Evolutionary conservation across 2,888 invertebrate species (phyloP), one percentile per base, ranked within the genome.

Genomic region (Noctuana brunneofusca): DNA sequence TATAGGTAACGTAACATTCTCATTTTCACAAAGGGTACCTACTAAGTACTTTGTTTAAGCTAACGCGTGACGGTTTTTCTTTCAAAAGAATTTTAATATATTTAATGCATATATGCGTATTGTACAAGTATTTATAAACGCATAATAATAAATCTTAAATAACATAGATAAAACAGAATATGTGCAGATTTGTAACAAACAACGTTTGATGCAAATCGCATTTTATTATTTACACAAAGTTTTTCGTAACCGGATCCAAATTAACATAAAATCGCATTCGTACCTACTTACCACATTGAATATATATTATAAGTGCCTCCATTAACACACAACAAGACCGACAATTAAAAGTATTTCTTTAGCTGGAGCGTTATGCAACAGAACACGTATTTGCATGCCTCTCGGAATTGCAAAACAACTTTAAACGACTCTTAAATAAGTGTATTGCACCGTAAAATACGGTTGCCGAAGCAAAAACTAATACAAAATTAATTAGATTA

Each of bases 1-100:
- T n/a, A n/a, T n/a, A n/a, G n/a, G n/a, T 92, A 78, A 65, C n/a
- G 60, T 46, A 50, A 22, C 32, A n/a, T 38, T 48, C 14, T 56
- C 14, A 32, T 48, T 57, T 22, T 50, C 50, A 27, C 14, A 27
- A 9, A 27, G 27, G 18, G 11, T 6, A 16, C 11, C 3, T 41
- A 2, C 38, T 41, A 16, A 6, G 3, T 35, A n/a, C n/a, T 14
- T 43, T 18, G 18, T 18, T 43, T 43, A 1, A 9, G 18, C 8
- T 6, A 8, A 2, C 16, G 41, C 14, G 12, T 32, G 32, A 0
- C 38, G 1, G 14, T 41, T n/a, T 35, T 35, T 35, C 41, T 41
- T 41, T 41, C 41, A 16, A 41, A 41, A 16, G 8, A 41, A 38
- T 12, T 38, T 38, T 1, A 14, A 14, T 38, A 14, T 38, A 35